Conservation (phyloP, 2,888 invertebrate species). For the Isotomurus palustris region DNA sequence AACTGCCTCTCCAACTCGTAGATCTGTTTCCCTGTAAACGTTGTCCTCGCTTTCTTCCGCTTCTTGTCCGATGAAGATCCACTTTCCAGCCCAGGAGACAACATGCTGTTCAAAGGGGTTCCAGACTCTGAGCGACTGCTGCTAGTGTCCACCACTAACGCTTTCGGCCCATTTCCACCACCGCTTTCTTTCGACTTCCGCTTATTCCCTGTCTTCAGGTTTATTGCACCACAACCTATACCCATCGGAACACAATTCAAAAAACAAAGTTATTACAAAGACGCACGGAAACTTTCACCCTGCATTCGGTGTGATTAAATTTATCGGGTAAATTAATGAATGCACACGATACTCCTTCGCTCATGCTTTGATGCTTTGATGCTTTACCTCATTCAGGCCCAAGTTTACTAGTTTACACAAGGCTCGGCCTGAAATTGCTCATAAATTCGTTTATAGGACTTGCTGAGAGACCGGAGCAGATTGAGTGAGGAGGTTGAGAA, state of each 20-base stretch:
- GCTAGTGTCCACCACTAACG: conserved; percentile 11
- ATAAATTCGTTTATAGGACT: no score
- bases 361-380: no score
- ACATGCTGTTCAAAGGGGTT: neutral
- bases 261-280: no score
- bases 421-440: no score
- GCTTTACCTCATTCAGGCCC: no score
- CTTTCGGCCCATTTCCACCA: conserved; percentile 1
- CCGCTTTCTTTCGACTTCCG: conserved; percentile 30
- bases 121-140: conserved; percentile 8
- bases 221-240: conserved; percentile 10
- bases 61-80: conserved; percentile 52
- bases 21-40: conserved; percentile 92
- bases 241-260: neutral
- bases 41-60: conserved; percentile 85
- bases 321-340: no score
- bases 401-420: no score
- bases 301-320: no score
- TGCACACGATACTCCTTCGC: no score
- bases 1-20: conserved; percentile 95
- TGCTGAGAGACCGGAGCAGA: no score
- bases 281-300: no score
- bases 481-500: no score
- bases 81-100: conserved; percentile 2
- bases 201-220: conserved; percentile 17